Evolutionary conservation across 2,113 vertebrate genomes (phyloP).

Genomic region (Corythornis cristatus): DNA sequence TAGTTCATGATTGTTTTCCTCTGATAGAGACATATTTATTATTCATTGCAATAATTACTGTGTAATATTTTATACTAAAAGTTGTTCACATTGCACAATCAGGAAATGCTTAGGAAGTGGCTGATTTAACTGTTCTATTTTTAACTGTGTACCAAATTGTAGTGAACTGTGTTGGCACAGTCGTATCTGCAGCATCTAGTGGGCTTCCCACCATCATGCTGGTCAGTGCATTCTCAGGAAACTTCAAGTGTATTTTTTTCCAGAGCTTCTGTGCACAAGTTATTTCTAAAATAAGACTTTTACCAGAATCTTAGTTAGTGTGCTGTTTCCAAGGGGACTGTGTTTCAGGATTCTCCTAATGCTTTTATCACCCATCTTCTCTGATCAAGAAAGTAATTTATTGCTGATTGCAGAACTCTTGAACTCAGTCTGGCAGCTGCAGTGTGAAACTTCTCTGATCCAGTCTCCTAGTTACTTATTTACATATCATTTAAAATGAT

Average conservation of each 20-base stretch:
- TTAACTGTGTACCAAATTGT: neutral
- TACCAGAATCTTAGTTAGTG: constrained; percentile 42
- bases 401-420: constrained; percentile 80
- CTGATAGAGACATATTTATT: constrained; percentile 46
- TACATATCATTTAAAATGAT: constrained; percentile 78
- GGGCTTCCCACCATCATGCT: neutral
- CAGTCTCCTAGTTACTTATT: constrained; percentile 77
- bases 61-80: constrained; percentile 65
- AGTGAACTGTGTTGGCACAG: neutral
- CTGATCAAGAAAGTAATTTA: constrained; percentile 80
- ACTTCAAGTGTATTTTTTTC: constrained; percentile 19
- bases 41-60: constrained; percentile 66
- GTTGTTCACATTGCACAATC: constrained; percentile 61
- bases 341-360: constrained; percentile 70
- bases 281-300: constrained; percentile 52
- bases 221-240: constrained; percentile 17
- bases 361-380: constrained; percentile 73
- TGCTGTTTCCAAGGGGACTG: constrained; percentile 67
- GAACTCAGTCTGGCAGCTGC: constrained; percentile 77
- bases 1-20: constrained; percentile 45
- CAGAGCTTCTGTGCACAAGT: constrained; percentile 14
- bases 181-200: neutral
- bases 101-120: constrained; percentile 55
- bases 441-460: constrained; percentile 80
- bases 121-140: constrained; percentile 64